These are phyloP conservation scores for Poeciliopsis presidionis DNA, from an alignment of 2,797 vertebrate species.

Conservation along the genomic window DNA sequence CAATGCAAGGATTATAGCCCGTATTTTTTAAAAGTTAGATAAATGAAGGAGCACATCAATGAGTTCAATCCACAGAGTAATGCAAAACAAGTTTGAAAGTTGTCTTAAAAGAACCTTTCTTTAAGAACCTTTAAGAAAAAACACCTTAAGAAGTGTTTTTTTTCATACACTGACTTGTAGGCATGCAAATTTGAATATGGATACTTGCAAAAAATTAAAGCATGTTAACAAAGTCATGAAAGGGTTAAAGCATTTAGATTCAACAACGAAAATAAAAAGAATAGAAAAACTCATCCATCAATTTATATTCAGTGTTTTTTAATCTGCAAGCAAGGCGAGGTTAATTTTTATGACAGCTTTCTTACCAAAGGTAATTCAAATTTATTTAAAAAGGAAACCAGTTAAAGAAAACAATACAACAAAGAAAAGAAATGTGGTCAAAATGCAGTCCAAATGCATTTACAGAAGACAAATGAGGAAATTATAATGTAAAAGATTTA, in stretches of 20 bases:
- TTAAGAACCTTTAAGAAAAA: too few relatives aligned
- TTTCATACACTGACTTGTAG: not conserved
- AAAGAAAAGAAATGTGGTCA: not conserved
- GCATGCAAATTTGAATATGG: not conserved
- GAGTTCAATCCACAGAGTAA: slow-evolving; percentile 29
- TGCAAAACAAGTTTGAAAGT: not conserved
- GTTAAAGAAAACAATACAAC: not conserved
- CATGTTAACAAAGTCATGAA: not conserved
- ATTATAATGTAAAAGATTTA: not conserved
- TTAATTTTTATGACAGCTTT: not conserved
- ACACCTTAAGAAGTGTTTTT: too few relatives aligned
- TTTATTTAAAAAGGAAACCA: not conserved
- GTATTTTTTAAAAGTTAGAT: slow-evolving; percentile 42
- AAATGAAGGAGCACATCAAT: slow-evolving; percentile 49
- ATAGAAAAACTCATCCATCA: not conserved
- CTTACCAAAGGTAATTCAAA: not conserved
- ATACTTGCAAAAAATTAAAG: not conserved
- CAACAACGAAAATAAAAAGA: not conserved
- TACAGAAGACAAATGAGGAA: not conserved
- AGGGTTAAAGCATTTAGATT: not conserved
- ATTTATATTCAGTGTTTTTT: not conserved
- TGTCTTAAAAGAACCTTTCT: not conserved
- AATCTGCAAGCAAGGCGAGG: not conserved
- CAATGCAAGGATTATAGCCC: slow-evolving; percentile 43
- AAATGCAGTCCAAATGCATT: not conserved